A percentile compares a stretch with the other conserved stretches of the same genome.
phyloP scores from a whole-genome alignment of 2,797 vertebrate genomes.

The Megaceryle alcyon region DNA sequence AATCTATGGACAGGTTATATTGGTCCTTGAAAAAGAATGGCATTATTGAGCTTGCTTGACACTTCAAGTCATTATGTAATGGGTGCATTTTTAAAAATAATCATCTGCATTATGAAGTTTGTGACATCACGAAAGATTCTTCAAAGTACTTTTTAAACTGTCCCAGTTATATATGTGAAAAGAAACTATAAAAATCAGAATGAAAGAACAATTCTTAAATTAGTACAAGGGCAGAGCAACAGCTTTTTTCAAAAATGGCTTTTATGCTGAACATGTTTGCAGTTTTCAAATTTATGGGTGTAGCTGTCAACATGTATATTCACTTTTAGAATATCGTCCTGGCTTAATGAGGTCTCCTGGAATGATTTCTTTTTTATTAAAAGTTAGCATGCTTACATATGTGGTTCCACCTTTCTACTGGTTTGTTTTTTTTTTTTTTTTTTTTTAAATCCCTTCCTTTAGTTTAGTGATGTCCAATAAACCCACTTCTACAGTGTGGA shows the following conservation, averaged over 20 bases:
- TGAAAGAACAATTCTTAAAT: conserved; percentile 71
- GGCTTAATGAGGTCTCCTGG: conserved; percentile 76
- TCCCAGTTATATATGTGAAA: conserved; percentile 57
- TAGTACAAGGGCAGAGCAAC: conserved; percentile 66
- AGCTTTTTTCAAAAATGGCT: conserved; percentile 65
- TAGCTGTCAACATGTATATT: conserved; percentile 76
- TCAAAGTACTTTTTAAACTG: conserved; percentile 34
- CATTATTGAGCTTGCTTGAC: background rate
- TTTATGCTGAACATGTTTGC: conserved; percentile 73
- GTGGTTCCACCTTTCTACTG: conserved; percentile 54
- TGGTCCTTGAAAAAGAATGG: background rate
- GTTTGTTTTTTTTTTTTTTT: background rate
- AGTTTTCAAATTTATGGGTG: conserved; percentile 75
- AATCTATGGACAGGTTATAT: background rate
- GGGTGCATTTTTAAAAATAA: background rate
- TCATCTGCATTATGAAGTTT: background rate
- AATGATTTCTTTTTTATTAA: conserved; percentile 78
- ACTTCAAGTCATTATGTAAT: background rate
- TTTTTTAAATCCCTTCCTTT: background rate
- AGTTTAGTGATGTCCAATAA: background rate
- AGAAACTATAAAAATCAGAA: conserved; percentile 65
- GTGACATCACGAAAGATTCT: conserved; percentile 22
- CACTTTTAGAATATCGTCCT: conserved; percentile 74
- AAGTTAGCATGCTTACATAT: conserved; percentile 72
- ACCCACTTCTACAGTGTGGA: background rate